Base-by-base conservation (phyloP, 1,140 invertebrate species). In the Camponotus pennsylvanicus region DNA sequence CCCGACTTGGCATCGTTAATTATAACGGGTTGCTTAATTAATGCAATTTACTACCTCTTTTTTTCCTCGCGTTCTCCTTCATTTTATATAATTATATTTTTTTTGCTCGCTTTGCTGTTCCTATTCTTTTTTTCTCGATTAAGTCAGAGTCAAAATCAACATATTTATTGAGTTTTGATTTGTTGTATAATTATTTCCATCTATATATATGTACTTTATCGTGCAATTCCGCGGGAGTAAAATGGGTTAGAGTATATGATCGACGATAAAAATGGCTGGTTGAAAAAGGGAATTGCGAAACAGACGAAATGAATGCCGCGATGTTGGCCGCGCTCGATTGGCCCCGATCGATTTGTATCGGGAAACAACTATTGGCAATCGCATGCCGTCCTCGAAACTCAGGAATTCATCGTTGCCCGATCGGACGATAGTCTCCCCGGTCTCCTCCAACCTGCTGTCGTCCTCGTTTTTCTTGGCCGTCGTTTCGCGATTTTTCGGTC, bases 361-460 rank as follows among this genome's bases (percentile, higher is more conserved):
- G 91, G 91, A 92, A 92, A 92, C 91, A 92, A 66, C 86, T 88
- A 92, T 92, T 92, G 92, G 91, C 92, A 92, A 92, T 92, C 90
- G 86, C 82, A 90, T 85, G 64, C 84, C 91, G 92, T 88, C 92
- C 91, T 91, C 91, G 91, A 92, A 90, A 88, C 90, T 77, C 86
- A 91, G 88, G 90, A 92, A 91, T 90, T 87, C 89, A 89, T 92
- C 89, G 89, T 87, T 88, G 88, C 76, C 73, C 73, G 78, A 91
- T 84, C 89, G 59, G 67, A 88, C 87, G 70, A 73, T 40, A 64
- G 66, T n/a, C 59, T n/a, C 55, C 61, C 57, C 78, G 18, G 2
- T 34, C 57, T 70, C 85, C 49, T 34, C 82, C 57, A 49, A 61
- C 83, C 52, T 45, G 59, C 32, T 18, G 40, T 64, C 55, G 11